phyloP scores from a whole-genome alignment of 2,797 vertebrate species.

The Melopsittacus undulatus region DNA sequence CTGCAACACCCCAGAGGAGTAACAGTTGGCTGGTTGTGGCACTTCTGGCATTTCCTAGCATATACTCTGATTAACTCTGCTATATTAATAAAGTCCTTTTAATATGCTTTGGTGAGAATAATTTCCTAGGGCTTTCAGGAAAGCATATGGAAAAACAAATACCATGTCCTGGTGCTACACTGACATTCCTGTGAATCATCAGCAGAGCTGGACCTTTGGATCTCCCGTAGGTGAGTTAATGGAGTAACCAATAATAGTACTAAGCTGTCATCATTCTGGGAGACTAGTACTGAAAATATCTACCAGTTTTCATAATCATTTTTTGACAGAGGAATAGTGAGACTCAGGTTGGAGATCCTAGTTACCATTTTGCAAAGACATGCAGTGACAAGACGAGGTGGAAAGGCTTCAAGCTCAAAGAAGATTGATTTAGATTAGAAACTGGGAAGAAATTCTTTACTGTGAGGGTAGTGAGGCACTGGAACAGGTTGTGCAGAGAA shows the following conservation, averaged over 20 bases:
- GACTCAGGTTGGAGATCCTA: neutral
- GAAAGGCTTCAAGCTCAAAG: neutral
- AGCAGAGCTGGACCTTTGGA: neutral
- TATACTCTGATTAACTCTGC: constrained; percentile 30
- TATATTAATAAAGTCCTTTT: constrained; percentile 47
- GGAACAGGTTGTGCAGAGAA: neutral
- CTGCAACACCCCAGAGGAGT: constrained; percentile 25
- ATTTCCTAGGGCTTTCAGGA: constrained; percentile 41
- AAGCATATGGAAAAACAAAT: neutral
- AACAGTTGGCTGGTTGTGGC: constrained; percentile 10
- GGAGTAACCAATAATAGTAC: neutral
- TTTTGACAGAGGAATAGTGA: neutral
- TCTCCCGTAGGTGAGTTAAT: neutral
- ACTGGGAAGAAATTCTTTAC: neutral
- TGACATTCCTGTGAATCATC: neutral
- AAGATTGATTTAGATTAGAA: neutral
- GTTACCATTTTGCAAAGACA: neutral
- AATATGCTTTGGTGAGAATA: constrained; percentile 23
- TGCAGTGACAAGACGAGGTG: neutral
- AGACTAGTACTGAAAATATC: neutral
- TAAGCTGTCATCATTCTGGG: neutral
- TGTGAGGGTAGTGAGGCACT: neutral
- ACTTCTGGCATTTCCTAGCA: constrained; percentile 41
- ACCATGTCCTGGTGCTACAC: neutral
- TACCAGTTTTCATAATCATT: neutral